Evolutionary conservation across 2,113 vertebrate species (phyloP), one percentile per base, ranked within the genome.

Genomic region (Morphnarchus princeps): DNA sequence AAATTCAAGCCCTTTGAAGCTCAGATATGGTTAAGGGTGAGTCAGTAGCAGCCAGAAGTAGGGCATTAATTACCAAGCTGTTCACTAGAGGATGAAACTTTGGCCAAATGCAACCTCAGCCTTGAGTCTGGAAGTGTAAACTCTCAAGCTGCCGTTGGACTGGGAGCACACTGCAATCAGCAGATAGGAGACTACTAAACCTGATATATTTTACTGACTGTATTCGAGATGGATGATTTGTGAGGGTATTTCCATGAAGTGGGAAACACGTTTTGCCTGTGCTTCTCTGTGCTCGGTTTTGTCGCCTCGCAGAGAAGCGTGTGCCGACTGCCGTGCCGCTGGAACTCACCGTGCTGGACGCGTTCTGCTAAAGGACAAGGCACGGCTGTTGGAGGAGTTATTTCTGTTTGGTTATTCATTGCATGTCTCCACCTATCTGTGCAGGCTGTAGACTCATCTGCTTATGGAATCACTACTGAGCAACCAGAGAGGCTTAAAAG

Each of bases 141-240:
- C 47, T 21, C 80, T 65, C 67, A 17, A 34, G 31, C 38, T 63
- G 62, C 13, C 5, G 0, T 76, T 70, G 47, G 55, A 25, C 36
- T 11, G 28, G 57, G 38, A 28, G 6, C 34, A 29, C 0, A 0
- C 2, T 26, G 28, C 14, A 38, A n/a, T 19, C 19, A 13, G 38
- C 22, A 52, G 43, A 57, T 0, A 42, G 55, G 72, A 42, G 31
- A 63, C 47, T 47, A 13, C 47, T 16, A 34, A 57, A 78, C 54
- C 4, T 1, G 18, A 21, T 16, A 7, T 21, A 8, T 63, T 84
- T 58, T 74, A 25, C 73, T 21, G 24, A n/a, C 14, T 8, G 7
- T 16, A 32, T n/a, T 71, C 40, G 55, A 40, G 47, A 67, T 12
- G 49, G 57, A 31, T 11, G 34, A 21, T 47, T 69, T 21, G 11